A percentile compares a stretch with the other conserved stretches of the same genome.
Conservation (phyloP, 2,113 vertebrate species). For the Aspiorhynchus laticeps region DNA sequence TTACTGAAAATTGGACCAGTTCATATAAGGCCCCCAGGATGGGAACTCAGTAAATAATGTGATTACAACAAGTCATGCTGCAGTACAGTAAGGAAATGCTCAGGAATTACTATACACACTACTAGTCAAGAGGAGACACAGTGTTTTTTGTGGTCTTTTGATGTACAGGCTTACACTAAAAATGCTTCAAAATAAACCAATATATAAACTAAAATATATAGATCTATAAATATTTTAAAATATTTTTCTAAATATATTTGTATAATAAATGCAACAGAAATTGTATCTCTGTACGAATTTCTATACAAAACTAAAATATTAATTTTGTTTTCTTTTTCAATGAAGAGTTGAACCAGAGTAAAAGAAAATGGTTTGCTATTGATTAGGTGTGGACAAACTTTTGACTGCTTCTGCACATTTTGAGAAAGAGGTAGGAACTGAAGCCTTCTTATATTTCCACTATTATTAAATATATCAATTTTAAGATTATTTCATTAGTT, state of each 20-base stretch:
- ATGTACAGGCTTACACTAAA: not conserved
- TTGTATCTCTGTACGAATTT: not conserved
- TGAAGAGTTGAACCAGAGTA: not conserved
- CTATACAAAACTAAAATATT: not conserved
- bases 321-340: not conserved
- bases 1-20: slow-evolving; percentile 63
- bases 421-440: too few species aligned
- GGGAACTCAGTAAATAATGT: slow-evolving; percentile 26
- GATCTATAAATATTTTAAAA: not conserved
- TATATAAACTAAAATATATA: not conserved
- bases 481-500: slow-evolving; percentile 7
- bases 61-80: slow-evolving; percentile 29
- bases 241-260: not conserved
- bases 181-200: not conserved
- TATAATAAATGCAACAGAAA: not conserved
- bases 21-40: slow-evolving; percentile 62
- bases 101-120: not conserved
- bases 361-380: not conserved
- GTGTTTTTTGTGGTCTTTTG: not conserved
- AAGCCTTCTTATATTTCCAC: too few species aligned
- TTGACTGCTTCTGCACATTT: not conserved
- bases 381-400: not conserved
- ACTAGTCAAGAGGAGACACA: not conserved
- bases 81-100: not conserved
- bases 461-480: too few species aligned